phyloP scores from a whole-genome alignment of 1,140 invertebrate species.

The Hestina assimilis region DNA sequence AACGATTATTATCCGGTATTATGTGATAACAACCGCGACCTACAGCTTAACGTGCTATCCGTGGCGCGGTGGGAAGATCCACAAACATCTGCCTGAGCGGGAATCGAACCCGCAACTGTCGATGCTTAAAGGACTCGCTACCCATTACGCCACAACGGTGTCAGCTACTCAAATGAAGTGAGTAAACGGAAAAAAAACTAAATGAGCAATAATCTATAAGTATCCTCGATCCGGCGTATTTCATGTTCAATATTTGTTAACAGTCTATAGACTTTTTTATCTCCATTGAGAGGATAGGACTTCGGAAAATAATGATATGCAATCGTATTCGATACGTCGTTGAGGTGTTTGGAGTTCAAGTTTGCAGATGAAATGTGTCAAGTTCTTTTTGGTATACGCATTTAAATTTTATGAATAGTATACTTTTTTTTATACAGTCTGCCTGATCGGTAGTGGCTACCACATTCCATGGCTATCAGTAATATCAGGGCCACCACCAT shows the following conservation, averaged over 20 bases:
- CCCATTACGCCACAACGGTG: too few relatives aligned
- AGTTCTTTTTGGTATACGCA: too few relatives aligned
- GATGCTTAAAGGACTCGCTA: too few relatives aligned
- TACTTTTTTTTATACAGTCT: neutral
- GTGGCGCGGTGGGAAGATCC: too few relatives aligned
- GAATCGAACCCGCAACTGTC: too few relatives aligned
- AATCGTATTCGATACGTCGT: neutral
- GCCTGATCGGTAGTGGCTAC: neutral
- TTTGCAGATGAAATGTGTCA: neutral
- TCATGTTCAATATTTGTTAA: slow-evolving; percentile 17
- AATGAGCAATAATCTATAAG: neutral
- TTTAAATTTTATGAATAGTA: neutral
- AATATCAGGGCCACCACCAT: too few relatives aligned
- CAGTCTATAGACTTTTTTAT: neutral
- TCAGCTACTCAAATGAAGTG: slow-evolving; percentile 16
- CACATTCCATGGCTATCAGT: neutral
- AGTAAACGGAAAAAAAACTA: slow-evolving; percentile 15
- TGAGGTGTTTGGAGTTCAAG: neutral
- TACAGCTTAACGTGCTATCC: too few relatives aligned
- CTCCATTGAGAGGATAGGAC: neutral
- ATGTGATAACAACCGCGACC: too few relatives aligned
- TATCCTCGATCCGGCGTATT: slow-evolving; percentile 3
- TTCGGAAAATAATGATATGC: neutral
- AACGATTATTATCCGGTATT: too few relatives aligned
- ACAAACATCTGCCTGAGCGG: too few relatives aligned